Evolutionary conservation across 1,140 invertebrate genomes (phyloP).

Genomic region (Drosophila mayri): DNA sequence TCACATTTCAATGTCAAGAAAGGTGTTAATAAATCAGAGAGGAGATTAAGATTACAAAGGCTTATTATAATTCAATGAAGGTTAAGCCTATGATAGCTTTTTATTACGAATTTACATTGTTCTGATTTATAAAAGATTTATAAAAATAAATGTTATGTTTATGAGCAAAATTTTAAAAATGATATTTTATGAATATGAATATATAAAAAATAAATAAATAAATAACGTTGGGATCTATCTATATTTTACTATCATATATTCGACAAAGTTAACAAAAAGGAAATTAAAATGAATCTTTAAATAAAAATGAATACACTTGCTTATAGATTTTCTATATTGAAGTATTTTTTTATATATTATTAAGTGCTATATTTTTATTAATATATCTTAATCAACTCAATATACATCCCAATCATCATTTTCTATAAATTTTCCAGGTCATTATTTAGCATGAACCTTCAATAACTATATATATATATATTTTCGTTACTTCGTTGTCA

Average conservation of each 20-base stretch:
- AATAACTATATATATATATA: neutral
- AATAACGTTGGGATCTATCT: no score
- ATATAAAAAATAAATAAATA: no score
- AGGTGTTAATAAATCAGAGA: neutral
- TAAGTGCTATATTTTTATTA: neutral
- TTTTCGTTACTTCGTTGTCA: neutral
- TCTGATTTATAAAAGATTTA: no score
- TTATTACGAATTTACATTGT: neutral
- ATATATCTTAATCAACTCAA: neutral
- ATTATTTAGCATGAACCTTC: neutral
- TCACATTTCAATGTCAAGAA: conserved; percentile 27
- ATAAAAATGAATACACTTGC: no score
- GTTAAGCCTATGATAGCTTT: neutral
- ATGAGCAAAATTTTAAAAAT: no score
- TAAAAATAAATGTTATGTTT: no score
- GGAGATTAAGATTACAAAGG: neutral
- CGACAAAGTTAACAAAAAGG: no score
- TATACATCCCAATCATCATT: neutral
- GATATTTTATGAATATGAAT: no score
- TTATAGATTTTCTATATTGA: no score
- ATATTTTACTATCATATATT: no score
- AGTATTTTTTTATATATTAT: neutral
- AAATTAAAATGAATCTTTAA: no score
- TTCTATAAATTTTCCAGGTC: neutral
- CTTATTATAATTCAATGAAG: neutral